Base-by-base conservation (phyloP, 2,113 vertebrate species). In the Dendrocopos noguchii region DNA sequence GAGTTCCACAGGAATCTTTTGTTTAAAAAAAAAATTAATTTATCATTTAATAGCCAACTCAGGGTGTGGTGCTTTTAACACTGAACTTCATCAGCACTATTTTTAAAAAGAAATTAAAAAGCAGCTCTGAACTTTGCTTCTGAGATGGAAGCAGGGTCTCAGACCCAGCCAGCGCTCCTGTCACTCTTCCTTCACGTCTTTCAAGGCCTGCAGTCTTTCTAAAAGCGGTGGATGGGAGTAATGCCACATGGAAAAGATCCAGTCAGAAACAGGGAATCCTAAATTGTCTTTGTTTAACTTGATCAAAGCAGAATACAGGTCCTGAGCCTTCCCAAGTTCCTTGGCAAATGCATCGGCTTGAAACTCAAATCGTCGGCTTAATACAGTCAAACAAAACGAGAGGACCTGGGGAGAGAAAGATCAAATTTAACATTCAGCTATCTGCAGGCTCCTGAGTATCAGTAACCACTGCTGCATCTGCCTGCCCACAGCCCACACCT, bases 181-280 rank as follows among this genome's bases (percentile, higher is more conserved):
- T 99, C 98, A 99, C 97, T 99, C 99, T 95, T 99, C 98, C 92
- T 99, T 99, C 94, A 96, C 53, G 52, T 84, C 98, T 95, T 98
- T 98, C 85, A 99, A 96, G 27, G 99, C 99, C 95, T 99, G 98
- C 87, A 99, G 99, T 95, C 99, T 98, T 98, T 99, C 99, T 94
- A 99, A 97, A 59, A 99, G 98, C 3, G 99, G 99, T 60, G 99
- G 99, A 94, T 99, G 99, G 53, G 99, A 99, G 91, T 99, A 99
- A 97, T 99, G 99, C 99, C 99, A 99, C 98, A 98, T 99, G 50
- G 99, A 99, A 97, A 99, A 99, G 79, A 99, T 96, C 99, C 99
- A 99, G 96, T 99, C 99, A 70, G 99, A 99, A 82, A 99, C 99
- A 2, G 99, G 99, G 94, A 99, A 99, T 90, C 99, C 99, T 95